Evolutionary conservation across 1,140 invertebrate genomes (phyloP), one percentile per base, ranked within the genome.

Genomic region (Arctopsyche grandis): DNA sequence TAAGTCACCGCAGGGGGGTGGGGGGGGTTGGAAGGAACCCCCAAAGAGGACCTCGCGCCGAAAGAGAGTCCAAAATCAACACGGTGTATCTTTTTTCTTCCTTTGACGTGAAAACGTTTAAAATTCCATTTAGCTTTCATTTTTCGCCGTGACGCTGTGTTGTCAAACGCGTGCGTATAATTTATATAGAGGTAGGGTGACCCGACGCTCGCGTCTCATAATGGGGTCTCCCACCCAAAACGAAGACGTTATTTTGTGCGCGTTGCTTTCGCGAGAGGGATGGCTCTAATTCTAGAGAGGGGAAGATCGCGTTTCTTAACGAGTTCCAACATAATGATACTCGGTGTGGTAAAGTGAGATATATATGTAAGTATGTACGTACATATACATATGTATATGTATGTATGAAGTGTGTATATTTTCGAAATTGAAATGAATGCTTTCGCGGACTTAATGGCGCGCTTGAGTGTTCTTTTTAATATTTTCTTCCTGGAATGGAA

Each of bases 101-200:
- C 43, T 71, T 38, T 19, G 19, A 71, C 5, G 69, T 44, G 5
- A 46, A 71, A 71, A 22, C 29, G 44, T 71, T 71, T 71, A 71
- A 71, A 71, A 71, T 71, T 46, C 69, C 43, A 71, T 71, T 46
- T 71, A 46, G 3, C 63, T 66, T 26, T n/a, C 48, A 52, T 52
- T 26, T 66, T 66, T 66, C 16, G 14, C 58, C 9, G 58, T 19
- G 58, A 19, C 58, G 29, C 7, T 38, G 29, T 22, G 29, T 22
- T 26, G 19, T 22, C 63, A 66, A 66, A 66, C n/a, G 56, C 14
- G 9, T 12, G 16, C 12, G 21, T 16, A 9, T 60, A 60, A 60
- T 60, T 60, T 60, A 60, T 60, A 16, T 9, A 60, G 7, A 38
- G 29, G 7, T 7, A 16, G 52, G 52, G 14, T 21, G 52, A 56